These are phyloP conservation scores for Diplosoma virens DNA, from an alignment of 23 tunicate genomes.

Conservation along the genomic window DNA sequence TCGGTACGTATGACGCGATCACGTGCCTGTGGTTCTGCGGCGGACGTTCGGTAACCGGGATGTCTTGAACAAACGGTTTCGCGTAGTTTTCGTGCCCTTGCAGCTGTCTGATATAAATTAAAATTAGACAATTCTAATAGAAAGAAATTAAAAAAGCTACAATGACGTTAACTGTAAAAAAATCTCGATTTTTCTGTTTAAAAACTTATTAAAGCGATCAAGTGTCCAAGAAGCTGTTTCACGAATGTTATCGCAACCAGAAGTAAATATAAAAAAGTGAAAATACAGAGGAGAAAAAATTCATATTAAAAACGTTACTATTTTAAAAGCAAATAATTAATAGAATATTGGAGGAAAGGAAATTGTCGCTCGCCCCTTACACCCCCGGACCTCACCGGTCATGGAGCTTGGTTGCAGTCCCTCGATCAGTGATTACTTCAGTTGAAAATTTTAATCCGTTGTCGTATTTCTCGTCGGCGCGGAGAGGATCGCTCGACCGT, in stretches of 20 bases:
- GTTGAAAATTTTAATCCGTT: constrained; percentile 67
- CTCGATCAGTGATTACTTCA: constrained; percentile 61
- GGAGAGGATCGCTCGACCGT: background rate
- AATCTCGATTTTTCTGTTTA: no score
- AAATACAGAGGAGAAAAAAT: no score
- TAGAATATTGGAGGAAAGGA: no score
- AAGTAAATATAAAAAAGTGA: no score
- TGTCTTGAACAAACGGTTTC: constrained; percentile 39
- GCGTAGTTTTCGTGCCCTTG: constrained; percentile 50
- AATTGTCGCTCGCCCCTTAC: no score
- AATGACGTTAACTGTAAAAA: no score
- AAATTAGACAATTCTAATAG: background rate
- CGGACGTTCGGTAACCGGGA: constrained; percentile 53
- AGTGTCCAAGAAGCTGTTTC: no score
- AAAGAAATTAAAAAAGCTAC: no score
- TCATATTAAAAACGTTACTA: no score
- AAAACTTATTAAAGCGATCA: no score
- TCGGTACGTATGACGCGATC: constrained; percentile 39
- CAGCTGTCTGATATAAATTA: constrained; percentile 48
- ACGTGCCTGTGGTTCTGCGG: constrained; percentile 59
- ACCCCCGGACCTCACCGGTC: constrained; percentile 79
- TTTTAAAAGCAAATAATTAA: no score
- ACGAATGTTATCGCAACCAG: no score
- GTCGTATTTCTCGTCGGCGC: constrained; percentile 4
- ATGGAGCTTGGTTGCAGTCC: constrained; percentile 48